phyloP scores from a whole-genome alignment of 2,113 vertebrate species.

The Rhineura floridana region DNA sequence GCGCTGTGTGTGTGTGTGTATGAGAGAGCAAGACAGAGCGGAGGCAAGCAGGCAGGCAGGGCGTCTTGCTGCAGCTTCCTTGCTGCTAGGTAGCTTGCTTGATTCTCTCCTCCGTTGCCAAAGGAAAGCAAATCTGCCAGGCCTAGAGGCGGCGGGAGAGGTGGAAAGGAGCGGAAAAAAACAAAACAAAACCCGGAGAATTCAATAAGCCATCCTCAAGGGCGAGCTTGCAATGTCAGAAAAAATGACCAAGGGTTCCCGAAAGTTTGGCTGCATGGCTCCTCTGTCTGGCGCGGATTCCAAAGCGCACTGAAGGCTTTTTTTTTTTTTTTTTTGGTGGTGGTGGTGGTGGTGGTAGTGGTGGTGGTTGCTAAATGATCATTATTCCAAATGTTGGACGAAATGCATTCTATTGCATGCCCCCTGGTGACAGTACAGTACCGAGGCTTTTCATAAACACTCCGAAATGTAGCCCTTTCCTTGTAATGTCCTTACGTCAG shows the following conservation, averaged over 20 bases:
- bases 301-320: constrained; percentile 29
- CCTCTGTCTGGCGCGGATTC: constrained; percentile 36
- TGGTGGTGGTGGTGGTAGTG: constrained; percentile 11
- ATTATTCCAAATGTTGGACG: constrained; percentile 57
- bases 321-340: background rate
- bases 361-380: constrained; percentile 52
- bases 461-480: constrained; percentile 68
- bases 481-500: constrained; percentile 76
- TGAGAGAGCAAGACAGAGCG: background rate
- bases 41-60: constrained; percentile 17
- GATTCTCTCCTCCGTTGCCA: constrained; percentile 22
- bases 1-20: constrained; percentile 8
- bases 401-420: constrained; percentile 73
- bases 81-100: constrained; percentile 47
- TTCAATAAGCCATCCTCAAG: constrained; percentile 50
- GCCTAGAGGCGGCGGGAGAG: constrained; percentile 33
- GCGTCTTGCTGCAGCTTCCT: constrained; percentile 55
- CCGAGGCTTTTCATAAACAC: constrained; percentile 68
- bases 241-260: constrained; percentile 39
- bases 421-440: constrained; percentile 83
- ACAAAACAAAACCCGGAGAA: constrained; percentile 31
- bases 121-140: constrained; percentile 6
- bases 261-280: constrained; percentile 61
- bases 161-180: background rate
- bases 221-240: constrained; percentile 54